Percentiles rank a stretch among this genome's conserved stretches.
These are phyloP conservation scores for Probaryconus sp. DNA, from an alignment of 1,140 invertebrate species.

Conservation along the genomic window DNA sequence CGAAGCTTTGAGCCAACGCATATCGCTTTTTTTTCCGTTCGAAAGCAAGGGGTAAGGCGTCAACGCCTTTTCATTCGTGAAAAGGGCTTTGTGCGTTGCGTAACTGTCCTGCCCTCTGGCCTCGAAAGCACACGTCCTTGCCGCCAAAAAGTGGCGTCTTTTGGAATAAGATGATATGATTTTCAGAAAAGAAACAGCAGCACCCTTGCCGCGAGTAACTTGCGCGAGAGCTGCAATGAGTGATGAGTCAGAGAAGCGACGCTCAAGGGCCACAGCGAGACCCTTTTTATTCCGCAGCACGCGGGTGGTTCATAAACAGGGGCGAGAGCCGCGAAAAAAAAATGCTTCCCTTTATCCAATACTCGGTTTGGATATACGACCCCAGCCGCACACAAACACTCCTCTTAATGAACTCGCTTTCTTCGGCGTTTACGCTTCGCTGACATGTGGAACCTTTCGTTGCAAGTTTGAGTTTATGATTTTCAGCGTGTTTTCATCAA, in stretches of 20 bases:
- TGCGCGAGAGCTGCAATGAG: slow-evolving; percentile 44
- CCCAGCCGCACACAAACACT: slow-evolving; percentile 49
- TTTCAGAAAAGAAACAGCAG: slow-evolving; percentile 17
- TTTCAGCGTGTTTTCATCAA: slow-evolving; percentile 11
- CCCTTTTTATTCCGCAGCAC: slow-evolving; percentile 63
- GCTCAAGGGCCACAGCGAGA: slow-evolving; percentile 62
- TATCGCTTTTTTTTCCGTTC: slow-evolving; percentile 45
- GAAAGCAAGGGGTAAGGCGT: slow-evolving; percentile 41
- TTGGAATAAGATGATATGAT: slow-evolving; percentile 12
- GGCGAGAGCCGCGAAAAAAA: slow-evolving; percentile 43
- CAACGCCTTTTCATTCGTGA: slow-evolving; percentile 35
- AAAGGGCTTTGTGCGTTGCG: slow-evolving; percentile 48
- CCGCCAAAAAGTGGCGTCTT: too few species aligned
- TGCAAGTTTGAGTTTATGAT: slow-evolving; percentile 6
- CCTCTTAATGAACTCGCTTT: slow-evolving; percentile 69
- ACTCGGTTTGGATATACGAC: slow-evolving; percentile 57
- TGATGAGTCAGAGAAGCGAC: slow-evolving; percentile 58
- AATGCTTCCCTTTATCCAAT: slow-evolving; percentile 70
- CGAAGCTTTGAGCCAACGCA: slow-evolving; percentile 7
- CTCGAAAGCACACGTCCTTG: slow-evolving; percentile 61
- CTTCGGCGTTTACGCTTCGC: slow-evolving; percentile 33
- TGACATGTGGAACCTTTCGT: slow-evolving; percentile 32
- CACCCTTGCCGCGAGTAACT: slow-evolving; percentile 16
- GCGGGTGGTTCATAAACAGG: slow-evolving; percentile 60
- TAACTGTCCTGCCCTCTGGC: slow-evolving; percentile 18